Base-by-base conservation (phyloP, 2,797 vertebrate genomes). In the Coluber constrictor region DNA sequence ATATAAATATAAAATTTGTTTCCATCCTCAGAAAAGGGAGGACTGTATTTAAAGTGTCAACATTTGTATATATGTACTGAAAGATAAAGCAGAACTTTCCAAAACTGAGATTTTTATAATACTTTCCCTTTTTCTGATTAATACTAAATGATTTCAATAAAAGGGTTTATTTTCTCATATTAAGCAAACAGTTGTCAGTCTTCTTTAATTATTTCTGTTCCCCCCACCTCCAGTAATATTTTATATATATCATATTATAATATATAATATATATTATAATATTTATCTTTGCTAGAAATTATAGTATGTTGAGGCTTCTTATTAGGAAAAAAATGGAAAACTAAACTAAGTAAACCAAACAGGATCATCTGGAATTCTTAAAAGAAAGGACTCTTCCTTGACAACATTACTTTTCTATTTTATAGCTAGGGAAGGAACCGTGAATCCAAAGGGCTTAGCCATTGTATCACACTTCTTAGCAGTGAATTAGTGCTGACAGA, bases 131-230 rank as follows among this genome's bases (percentile, higher is more conserved):
- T 93, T 95, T 92, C 93, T 95, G 95, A 96, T 96, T 96, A 95
- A 90, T 93, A 95, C 86, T 92, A 92, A 93, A 90, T 95, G 94
- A 97, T 94, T 96, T 95, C 94, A 98, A 97, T 98, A 97, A 98
- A 98, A 95, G 86, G 93, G 90, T 97, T 97, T 98, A 97, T 98
- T 98, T 98, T 98, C 97, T 97, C 96, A 96, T 95, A 95, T 83
- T 96, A 96, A 43, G 74, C 92, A 96, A 96, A 93, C 57, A 54
- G 63, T 93, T 94, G 86, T 79, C 23, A 94, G 94, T 43, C 55
- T 95, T 96, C 86, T 1, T 74, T 94, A 43, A 0, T 37, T 27
- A 51, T 61, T 60, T 23, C 43, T 74, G 55, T 12, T 88, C 25
- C 54, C 4, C 25, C 23, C 92, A n/a, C 16, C 91, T 18, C 43